Percentiles rank a stretch among this genome's conserved stretches.
phyloP scores from a whole-genome alignment of 1,140 invertebrate genomes.

The Euglossa dilemma region DNA sequence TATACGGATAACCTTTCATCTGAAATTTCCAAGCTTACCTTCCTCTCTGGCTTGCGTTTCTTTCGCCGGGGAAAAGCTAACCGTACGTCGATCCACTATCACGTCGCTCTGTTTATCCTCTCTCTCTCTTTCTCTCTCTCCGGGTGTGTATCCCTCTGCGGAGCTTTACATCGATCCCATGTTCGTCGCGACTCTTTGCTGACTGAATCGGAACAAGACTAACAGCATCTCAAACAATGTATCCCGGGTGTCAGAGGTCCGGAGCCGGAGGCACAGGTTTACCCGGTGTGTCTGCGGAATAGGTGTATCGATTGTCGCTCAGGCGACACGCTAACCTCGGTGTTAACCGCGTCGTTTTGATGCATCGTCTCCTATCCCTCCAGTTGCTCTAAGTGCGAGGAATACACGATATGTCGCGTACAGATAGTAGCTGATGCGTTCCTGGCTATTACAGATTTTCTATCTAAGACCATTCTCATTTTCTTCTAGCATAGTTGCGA shows the following conservation, averaged over 20 bases:
- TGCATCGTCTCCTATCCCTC: slow-evolving; percentile 37
- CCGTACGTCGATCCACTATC: slow-evolving; percentile 24
- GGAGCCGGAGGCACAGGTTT: slow-evolving; percentile 42
- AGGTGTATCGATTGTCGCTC: slow-evolving; percentile 63
- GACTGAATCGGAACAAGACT: slow-evolving; percentile 64
- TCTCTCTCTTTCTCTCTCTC: background rate
- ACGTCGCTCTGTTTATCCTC: slow-evolving; percentile 59
- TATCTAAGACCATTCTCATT: background rate
- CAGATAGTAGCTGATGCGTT: no score
- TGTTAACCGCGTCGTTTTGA: slow-evolving; percentile 58
- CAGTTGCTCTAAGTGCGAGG: slow-evolving; percentile 8
- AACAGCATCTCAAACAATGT: slow-evolving; percentile 69
- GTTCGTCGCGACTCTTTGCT: slow-evolving; percentile 58
- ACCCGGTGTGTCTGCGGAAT: slow-evolving; percentile 41
- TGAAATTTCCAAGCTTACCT: background rate
- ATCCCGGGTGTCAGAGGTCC: slow-evolving; percentile 57
- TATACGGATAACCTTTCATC: slow-evolving; percentile 2
- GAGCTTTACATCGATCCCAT: slow-evolving; percentile 56
- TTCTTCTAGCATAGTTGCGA: no score
- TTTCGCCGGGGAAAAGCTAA: slow-evolving; percentile 2
- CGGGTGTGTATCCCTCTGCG: slow-evolving; percentile 28
- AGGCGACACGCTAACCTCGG: slow-evolving; percentile 49
- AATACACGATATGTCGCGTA: background rate
- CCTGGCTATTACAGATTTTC: background rate
- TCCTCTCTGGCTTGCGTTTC: background rate